These are phyloP conservation scores for Ectemnius continuus DNA, from an alignment of 2,888 invertebrate genomes.

Conservation along the genomic window DNA sequence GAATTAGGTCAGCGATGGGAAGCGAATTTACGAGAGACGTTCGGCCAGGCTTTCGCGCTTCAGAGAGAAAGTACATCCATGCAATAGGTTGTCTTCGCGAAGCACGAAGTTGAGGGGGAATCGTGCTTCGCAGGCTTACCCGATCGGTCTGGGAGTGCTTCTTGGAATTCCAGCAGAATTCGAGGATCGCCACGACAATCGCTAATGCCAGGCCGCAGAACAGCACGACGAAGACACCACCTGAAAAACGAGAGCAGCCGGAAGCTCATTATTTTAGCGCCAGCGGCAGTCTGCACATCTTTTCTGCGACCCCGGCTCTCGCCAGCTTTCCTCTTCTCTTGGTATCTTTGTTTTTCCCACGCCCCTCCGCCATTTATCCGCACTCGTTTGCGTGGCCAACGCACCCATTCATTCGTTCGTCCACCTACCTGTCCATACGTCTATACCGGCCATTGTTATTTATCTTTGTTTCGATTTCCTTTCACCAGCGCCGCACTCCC, in stretches of 20 bases:
- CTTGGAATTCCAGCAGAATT: conserved; percentile 96
- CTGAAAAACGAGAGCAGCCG: conserved; percentile 77
- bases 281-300: conserved; percentile 48
- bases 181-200: conserved; percentile 93
- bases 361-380: not conserved
- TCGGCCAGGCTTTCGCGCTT: conserved; percentile 24
- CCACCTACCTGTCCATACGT: conserved; percentile 26
- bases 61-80: conserved; percentile 48
- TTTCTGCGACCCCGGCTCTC: conserved; percentile 32
- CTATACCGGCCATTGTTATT: conserved; percentile 23
- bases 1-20: no score
- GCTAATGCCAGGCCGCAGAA: conserved; percentile 94
- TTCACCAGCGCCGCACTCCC: not conserved
- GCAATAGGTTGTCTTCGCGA: conserved; percentile 47
- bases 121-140: conserved; percentile 75
- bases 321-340: not conserved
- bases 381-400: no score
- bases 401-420: conserved; percentile 31
- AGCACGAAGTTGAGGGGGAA: conserved; percentile 36
- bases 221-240: conserved; percentile 97
- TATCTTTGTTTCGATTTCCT: conserved; percentile 8
- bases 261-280: conserved; percentile 67
- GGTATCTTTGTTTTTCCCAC: not conserved
- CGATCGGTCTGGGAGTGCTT: conserved; percentile 90
- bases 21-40: no score